phyloP scores from a whole-genome alignment of 2,888 invertebrate genomes.

The Nephrotoma flavescens region DNA sequence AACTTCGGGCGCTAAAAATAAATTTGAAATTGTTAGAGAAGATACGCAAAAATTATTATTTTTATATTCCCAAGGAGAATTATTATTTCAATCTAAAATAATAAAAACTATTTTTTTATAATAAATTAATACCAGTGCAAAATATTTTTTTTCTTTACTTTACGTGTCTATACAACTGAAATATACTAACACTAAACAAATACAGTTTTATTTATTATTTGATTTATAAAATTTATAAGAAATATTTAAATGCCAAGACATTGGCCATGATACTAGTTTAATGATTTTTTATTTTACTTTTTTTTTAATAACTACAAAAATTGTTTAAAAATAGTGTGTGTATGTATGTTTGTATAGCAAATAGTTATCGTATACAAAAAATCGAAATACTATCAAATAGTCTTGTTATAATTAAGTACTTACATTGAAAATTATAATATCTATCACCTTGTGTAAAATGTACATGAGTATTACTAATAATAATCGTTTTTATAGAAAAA shows the following conservation, averaged over 20 bases:
- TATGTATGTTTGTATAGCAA: background rate
- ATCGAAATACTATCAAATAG: background rate
- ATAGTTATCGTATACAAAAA: background rate
- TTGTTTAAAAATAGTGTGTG: background rate
- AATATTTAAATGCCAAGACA: slow-evolving; percentile 5
- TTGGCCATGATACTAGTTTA: slow-evolving; percentile 6
- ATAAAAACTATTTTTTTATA: background rate
- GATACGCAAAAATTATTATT: background rate
- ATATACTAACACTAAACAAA: background rate
- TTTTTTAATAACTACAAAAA: background rate
- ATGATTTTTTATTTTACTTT: background rate
- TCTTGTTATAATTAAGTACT: background rate
- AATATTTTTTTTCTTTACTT: background rate
- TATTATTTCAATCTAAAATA: background rate
- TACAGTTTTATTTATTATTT: background rate
- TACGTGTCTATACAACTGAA: background rate
- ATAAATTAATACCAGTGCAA: background rate
- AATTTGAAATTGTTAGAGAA: background rate
- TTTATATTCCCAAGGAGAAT: background rate
- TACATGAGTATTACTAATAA: background rate
- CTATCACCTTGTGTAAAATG: background rate
- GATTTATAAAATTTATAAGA: background rate
- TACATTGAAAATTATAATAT: background rate
- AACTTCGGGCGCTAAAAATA: background rate
- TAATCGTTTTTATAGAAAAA: background rate